A percentile compares a stretch with the other conserved stretches of the same genome.
These are phyloP conservation scores for Amphiprion ocellaris DNA, from an alignment of 2,113 vertebrate genomes.

Conservation along the genomic window DNA sequence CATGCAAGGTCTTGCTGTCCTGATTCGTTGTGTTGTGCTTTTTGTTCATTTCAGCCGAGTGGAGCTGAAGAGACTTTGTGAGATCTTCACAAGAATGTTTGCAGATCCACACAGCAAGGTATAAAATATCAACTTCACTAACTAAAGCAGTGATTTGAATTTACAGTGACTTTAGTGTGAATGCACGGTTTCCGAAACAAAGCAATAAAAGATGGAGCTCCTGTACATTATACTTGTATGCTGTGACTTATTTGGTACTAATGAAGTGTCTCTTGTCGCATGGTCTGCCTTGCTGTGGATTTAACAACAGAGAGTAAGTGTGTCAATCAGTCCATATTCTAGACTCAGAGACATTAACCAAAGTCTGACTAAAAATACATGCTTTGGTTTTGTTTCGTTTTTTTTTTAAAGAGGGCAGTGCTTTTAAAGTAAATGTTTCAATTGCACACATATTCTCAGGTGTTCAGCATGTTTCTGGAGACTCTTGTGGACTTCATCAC, in stretches of 20 bases:
- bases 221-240: not conserved
- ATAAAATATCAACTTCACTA: conserved; percentile 7
- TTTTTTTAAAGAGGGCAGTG: not conserved
- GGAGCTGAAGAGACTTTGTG: conserved; percentile 97
- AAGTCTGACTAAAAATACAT: conserved; percentile 2
- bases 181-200: conserved; percentile 5
- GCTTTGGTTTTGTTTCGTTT: not conserved
- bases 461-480: conserved; percentile 99
- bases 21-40: not conserved
- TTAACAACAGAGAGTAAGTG: conserved; percentile 99
- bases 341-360: not conserved
- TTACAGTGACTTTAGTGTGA: not conserved
- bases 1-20: too few species aligned
- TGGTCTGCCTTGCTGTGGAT: conserved; percentile 96
- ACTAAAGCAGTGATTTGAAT: too few species aligned
- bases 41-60: conserved; percentile 88
- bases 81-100: conserved; percentile 99
- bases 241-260: conserved; percentile 60
- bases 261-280: conserved; percentile 88
- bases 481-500: conserved; percentile 97
- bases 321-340: conserved; percentile 50
- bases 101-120: conserved; percentile 99
- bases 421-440: not conserved
- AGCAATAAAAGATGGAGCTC: not conserved
- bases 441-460: conserved; percentile 79